phyloP scores from a whole-genome alignment of 2,113 vertebrate genomes.

The Microcebus jonahi region DNA sequence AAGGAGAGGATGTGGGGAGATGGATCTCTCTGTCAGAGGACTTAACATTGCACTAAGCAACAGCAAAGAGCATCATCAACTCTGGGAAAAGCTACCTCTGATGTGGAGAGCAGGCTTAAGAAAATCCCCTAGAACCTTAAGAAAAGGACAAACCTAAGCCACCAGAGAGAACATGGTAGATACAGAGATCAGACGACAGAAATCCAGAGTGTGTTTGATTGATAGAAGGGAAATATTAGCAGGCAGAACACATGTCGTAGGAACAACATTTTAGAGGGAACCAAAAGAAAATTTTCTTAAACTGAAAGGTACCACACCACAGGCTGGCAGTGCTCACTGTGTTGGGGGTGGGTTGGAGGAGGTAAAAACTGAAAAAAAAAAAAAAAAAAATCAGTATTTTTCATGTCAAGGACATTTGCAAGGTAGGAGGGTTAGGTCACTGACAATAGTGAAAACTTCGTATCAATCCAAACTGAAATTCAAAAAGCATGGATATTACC shows the following conservation, averaged over 20 bases:
- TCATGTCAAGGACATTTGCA: not conserved
- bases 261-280: not conserved
- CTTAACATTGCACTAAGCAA: not conserved
- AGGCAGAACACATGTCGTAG: too few relatives aligned
- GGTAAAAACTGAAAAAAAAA: not conserved
- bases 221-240: not conserved
- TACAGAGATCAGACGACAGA: not conserved
- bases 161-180: not conserved
- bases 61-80: not conserved
- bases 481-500: not conserved
- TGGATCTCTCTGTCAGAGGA: not conserved
- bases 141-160: not conserved
- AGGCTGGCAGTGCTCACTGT: not conserved
- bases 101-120: not conserved
- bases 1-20: not conserved
- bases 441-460: not conserved
- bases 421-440: not conserved
- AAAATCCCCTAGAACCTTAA: not conserved
- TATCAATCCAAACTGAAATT: not conserved
- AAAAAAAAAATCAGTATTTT: not conserved
- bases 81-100: not conserved
- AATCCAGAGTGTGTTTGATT: not conserved
- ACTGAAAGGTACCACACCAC: not conserved
- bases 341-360: not conserved
- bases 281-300: not conserved